Conservation (phyloP, 2,888 invertebrate genomes). For the Dicranocentrus wangi region DNA sequence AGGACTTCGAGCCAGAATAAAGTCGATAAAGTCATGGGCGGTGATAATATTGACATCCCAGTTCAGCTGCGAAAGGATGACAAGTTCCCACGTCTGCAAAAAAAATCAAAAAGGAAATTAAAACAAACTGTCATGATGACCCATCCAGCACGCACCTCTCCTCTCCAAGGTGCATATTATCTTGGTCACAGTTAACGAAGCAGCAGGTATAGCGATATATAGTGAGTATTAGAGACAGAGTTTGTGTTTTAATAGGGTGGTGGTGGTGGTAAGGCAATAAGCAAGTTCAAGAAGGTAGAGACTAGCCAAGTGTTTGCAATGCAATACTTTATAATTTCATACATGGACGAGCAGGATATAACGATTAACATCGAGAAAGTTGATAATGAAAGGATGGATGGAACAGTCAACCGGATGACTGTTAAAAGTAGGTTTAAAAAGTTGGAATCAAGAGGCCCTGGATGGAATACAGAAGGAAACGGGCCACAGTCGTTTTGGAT, state of each 20-base stretch:
- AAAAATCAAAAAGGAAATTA: conserved; percentile 46
- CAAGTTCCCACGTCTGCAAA: conserved; percentile 85
- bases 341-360: conserved; percentile 19
- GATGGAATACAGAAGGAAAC: conserved; percentile 67
- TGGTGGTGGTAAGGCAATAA: too few relatives aligned
- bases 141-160: not conserved
- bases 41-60: conserved; percentile 88
- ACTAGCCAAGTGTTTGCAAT: conserved; percentile 13
- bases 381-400: conserved; percentile 53
- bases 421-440: conserved; percentile 39
- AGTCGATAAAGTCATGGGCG: conserved; percentile 88
- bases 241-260: too few relatives aligned
- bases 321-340: conserved; percentile 1
- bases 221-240: too few relatives aligned
- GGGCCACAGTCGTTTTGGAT: conserved; percentile 37
- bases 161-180: too few relatives aligned
- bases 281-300: too few relatives aligned
- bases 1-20: conserved; percentile 81
- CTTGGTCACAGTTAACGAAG: too few relatives aligned
- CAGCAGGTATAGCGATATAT: too few relatives aligned
- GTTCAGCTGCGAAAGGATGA: conserved; percentile 83
- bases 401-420: conserved; percentile 69
- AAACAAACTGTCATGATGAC: not conserved
- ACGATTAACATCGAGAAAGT: conserved; percentile 53
- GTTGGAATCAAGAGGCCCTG: conserved; percentile 45